Evolutionary conservation across 2,797 vertebrate species (phyloP).

Genomic region (Rhinella marina): DNA sequence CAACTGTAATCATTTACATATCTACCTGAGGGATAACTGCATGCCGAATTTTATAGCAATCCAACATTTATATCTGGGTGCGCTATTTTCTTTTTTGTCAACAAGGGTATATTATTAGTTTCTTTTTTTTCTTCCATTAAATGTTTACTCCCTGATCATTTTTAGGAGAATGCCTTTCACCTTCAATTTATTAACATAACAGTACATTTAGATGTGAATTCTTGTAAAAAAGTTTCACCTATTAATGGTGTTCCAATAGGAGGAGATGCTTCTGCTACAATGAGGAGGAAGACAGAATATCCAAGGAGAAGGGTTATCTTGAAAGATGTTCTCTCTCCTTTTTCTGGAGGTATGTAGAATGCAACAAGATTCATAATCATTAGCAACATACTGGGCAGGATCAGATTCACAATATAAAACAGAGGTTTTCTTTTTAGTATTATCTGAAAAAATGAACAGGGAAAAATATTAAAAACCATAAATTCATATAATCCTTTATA

Average conservation of each 20-base stretch:
- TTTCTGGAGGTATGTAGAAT: conserved; percentile 94
- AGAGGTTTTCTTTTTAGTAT: conserved; percentile 90
- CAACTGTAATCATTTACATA: no score
- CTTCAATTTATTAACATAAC: neutral
- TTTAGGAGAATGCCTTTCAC: neutral
- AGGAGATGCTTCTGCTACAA: conserved; percentile 91
- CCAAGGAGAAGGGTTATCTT: conserved; percentile 96
- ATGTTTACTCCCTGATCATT: neutral
- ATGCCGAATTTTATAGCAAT: no score
- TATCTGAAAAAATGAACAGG: conserved; percentile 74
- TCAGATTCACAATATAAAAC: conserved; percentile 90
- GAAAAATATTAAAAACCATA: neutral
- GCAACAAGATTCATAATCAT: conserved; percentile 95
- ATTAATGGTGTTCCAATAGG: conserved; percentile 92
- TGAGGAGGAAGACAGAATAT: conserved; percentile 98
- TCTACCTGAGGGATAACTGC: no score
- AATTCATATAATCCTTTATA: no score
- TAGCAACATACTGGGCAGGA: conserved; percentile 93
- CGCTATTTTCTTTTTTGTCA: no score
- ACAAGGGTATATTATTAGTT: no score
- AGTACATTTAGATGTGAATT: neutral
- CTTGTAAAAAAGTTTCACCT: conserved; percentile 72
- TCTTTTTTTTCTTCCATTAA: neutral
- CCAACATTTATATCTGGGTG: no score
- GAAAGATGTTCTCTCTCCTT: conserved; percentile 94